Evolutionary conservation across 2,888 invertebrate species (phyloP), one percentile per base, ranked within the genome.

Genomic region (Merodon equestris): DNA sequence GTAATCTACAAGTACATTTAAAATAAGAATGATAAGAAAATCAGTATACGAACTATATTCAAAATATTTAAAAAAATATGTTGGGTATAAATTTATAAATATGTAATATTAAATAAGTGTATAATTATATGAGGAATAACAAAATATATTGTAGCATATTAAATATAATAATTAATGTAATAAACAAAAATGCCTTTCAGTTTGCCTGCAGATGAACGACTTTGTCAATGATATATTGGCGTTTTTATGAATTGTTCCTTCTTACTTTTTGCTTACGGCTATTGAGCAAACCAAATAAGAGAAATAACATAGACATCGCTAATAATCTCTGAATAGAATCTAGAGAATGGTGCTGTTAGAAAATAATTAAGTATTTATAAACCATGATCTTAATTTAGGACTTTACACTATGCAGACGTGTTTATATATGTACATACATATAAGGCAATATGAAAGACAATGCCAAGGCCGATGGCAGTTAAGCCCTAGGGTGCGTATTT

Each of bases 61-160:
- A 71, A 66, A 70, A 81, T 70, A 74, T 54, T 27, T 48, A 61
- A 51, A 27, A 61, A 50, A 63, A 58, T 61, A 56, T 67, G 61
- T 34, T 77, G 73, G 77, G 53, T 72, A 72, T 72, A 67, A 76
- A 72, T 76, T 70, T 58, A 77, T 67, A 63, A 79, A 79, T 74
- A 74, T 79, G 64, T 79, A 79, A 79, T 79, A 81, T 71, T 75
- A 75, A 81, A 81, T 81, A 81, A 81, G 81, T 71, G 75, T 61
- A 38, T 71, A 75, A 56, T 60, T 57, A 54, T 66, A 81, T 75
- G 70, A 70, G 70, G 66, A 66, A 79, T 64, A 51, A 75, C 70
- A 81, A 81, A n/a, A n/a, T n/a, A n/a, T n/a, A n/a, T n/a, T n/a
- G n/a, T 61, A 64, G 71, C 71, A 75, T 81, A 81, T 75, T 71